These are phyloP conservation scores for Pagetopsis macropterus DNA, from an alignment of 2,797 vertebrate genomes.

Conservation along the genomic window DNA sequence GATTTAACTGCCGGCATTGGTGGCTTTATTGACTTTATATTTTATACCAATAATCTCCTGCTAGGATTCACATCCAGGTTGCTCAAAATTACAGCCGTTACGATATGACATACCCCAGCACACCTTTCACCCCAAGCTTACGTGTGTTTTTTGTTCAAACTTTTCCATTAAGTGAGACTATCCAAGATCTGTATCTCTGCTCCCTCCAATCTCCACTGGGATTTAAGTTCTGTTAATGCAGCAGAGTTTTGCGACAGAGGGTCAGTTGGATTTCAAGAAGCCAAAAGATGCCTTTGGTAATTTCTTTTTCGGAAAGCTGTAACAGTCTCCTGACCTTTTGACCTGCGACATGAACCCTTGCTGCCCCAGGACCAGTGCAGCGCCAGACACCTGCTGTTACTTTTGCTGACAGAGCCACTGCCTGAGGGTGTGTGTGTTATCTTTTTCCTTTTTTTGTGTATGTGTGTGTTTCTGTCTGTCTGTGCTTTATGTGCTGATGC, in stretches of 20 bases:
- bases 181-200: not conserved
- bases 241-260: not conserved
- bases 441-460: not conserved
- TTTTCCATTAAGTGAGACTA: not conserved
- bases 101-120: not conserved
- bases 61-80: no score
- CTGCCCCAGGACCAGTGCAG: slow-evolving; percentile 20
- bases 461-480: slow-evolving; percentile 13
- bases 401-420: slow-evolving; percentile 46
- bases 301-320: slow-evolving; percentile 1
- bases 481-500: slow-evolving; percentile 58
- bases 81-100: not conserved
- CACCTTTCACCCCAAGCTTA: not conserved
- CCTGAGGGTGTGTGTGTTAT: slow-evolving; percentile 14
- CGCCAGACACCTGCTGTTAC: slow-evolving; percentile 38
- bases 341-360: slow-evolving; percentile 16
- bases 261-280: not conserved
- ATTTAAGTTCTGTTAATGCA: not conserved
- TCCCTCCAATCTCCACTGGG: not conserved
- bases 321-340: slow-evolving; percentile 27
- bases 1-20: no score
- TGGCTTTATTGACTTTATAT: not conserved
- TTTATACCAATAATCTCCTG: not conserved
- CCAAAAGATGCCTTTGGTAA: not conserved
- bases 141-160: not conserved